Conservation (phyloP, 2,888 invertebrate species). For the Gryllus longicercus region DNA sequence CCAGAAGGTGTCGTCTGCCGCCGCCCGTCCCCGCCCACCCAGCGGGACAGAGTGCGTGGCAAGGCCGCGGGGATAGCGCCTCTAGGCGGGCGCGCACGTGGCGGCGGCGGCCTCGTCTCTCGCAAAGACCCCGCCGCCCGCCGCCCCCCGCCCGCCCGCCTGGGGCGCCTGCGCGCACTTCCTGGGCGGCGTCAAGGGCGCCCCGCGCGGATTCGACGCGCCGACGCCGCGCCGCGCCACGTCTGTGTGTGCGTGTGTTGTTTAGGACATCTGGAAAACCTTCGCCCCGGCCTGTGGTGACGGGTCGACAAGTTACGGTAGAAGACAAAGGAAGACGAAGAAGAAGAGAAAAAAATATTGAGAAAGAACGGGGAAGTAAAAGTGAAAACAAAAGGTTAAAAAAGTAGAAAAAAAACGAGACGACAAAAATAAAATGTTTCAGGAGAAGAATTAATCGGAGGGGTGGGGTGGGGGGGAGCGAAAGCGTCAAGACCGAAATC, state of each 20-base stretch:
- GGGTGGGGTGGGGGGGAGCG: too few species aligned
- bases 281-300: not conserved
- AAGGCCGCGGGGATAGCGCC: not conserved
- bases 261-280: not conserved
- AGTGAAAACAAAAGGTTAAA: too few species aligned
- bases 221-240: slow-evolving; percentile 19
- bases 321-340: too few species aligned
- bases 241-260: not conserved
- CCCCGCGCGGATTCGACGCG: not conserved
- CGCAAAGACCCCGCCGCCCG: slow-evolving; percentile 1
- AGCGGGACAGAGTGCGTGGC: not conserved
- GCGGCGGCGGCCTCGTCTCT: not conserved
- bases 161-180: slow-evolving; percentile 26
- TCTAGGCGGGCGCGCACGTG: not conserved
- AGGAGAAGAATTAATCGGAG: too few species aligned
- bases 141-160: not conserved
- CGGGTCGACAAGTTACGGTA: too few species aligned
- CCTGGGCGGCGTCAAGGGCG: slow-evolving; percentile 36
- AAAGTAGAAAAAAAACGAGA: too few species aligned
- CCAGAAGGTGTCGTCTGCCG: not conserved
- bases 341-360: too few species aligned
- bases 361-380: too few species aligned
- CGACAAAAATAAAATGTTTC: too few species aligned
- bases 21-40: not conserved
- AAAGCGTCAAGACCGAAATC: too few species aligned